Conservation (phyloP, 53 echinoderm and acorn worm genomes). For the Zoroaster sp. region DNA sequence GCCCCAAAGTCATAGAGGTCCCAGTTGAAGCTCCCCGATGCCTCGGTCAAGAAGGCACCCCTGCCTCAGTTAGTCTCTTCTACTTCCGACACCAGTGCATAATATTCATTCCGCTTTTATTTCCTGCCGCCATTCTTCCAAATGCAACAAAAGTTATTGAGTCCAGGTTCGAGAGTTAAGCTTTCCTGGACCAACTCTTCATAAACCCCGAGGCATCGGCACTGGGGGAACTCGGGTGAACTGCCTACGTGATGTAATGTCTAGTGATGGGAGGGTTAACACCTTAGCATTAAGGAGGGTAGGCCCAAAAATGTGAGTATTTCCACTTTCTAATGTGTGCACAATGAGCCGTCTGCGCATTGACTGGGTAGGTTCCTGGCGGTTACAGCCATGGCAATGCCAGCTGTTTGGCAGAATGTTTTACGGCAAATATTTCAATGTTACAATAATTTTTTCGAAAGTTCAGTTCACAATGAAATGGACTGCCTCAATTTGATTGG, state of each 20-base stretch:
- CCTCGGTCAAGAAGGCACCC: neutral
- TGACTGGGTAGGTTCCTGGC: neutral
- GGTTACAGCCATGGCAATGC: neutral
- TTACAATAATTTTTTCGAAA: neutral
- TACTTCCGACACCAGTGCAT: neutral
- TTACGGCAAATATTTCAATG: neutral
- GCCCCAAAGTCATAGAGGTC: neutral
- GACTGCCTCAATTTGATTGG: too few species aligned
- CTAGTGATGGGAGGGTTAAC: conserved; percentile 8
- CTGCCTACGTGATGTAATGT: conserved; percentile 7
- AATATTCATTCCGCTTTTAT: neutral
- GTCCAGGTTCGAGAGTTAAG: neutral
- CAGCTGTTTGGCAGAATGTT: neutral
- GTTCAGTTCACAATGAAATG: neutral
- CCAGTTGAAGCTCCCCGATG: neutral
- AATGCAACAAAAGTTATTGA: too few species aligned
- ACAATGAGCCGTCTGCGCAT: neutral
- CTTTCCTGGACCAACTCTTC: neutral
- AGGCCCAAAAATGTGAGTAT: neutral
- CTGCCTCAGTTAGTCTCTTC: neutral
- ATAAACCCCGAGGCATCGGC: neutral
- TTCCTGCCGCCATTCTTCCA: neutral
- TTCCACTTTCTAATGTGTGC: neutral
- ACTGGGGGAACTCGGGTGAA: too few species aligned
- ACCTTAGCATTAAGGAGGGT: conserved; percentile 29